A percentile compares a stretch with the other conserved stretches of the same genome.
phyloP scores from a whole-genome alignment of 2,888 invertebrate genomes.

The Cosmopolites sordidus region DNA sequence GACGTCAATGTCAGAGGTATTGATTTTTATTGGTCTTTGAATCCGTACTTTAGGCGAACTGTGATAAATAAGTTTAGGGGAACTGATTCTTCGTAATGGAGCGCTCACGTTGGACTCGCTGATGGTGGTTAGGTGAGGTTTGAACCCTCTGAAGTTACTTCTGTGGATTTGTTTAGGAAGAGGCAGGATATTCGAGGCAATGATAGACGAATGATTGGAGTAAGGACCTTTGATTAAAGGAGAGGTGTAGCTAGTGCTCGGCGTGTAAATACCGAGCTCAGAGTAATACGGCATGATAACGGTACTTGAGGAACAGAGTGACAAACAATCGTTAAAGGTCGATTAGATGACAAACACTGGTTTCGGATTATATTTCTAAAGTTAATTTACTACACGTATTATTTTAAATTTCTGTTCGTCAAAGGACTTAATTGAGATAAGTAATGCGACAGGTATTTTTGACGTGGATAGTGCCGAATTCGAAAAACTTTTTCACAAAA shows the following conservation, averaged over 20 bases:
- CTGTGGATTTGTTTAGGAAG: conserved; percentile 35
- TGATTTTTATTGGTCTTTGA: conserved; percentile 68
- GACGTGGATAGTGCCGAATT: no score
- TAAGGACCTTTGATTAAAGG: conserved; percentile 54
- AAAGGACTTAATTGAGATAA: no score
- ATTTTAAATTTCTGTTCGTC: no score
- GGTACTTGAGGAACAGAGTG: neutral
- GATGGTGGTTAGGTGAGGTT: conserved; percentile 72
- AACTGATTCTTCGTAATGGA: conserved; percentile 51
- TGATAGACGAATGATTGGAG: conserved; percentile 51
- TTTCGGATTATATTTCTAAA: neutral
- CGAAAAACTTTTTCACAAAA: no score
- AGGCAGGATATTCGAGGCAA: conserved; percentile 39
- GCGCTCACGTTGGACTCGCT: conserved; percentile 53
- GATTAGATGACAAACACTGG: conserved; percentile 2
- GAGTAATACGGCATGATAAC: conserved; percentile 63
- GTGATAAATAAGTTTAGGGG: conserved; percentile 53
- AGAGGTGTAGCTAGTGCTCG: conserved; percentile 55
- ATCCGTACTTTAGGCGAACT: conserved; percentile 49
- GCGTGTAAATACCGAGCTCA: conserved; percentile 55
- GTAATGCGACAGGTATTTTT: no score
- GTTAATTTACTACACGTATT: no score
- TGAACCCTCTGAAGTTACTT: conserved; percentile 54
- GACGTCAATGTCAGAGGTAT: conserved; percentile 83
- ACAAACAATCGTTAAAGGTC: neutral